Base-by-base conservation (phyloP, 2,888 invertebrate species). In the Mylabris sibirica region DNA sequence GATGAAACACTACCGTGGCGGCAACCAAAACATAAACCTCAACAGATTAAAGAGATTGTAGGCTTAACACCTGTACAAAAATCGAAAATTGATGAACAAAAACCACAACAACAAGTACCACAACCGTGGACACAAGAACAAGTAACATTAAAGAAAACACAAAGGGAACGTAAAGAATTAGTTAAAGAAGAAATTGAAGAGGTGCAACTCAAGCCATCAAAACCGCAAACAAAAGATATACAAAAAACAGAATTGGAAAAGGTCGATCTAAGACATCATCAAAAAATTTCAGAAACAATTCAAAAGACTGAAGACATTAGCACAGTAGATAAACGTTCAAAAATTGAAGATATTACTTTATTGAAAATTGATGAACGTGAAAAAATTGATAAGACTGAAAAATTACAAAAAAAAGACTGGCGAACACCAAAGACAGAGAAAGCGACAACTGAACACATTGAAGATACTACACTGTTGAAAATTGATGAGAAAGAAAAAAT, bases 121-220 rank as follows among this genome's bases (percentile, higher is more conserved):
- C 30, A 30, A 30, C 30, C 30, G 30, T 90, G 90, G 90, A 93
- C 89, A 3, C 88, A 92, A 77, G 90, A 93, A 83, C 87, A 88
- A 73, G 86, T 90, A 17, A 85, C 82, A 53, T 79, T 90, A 30
- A 90, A 89, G 75, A 86, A 85, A 76, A 82, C 84, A 0, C 85
- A 69, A 79, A 79, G 75, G 75, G 82, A 84, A 62, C 81, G 74
- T 63, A 86, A 85, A 76, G 83, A 84, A 71, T 75, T 84, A 22
- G 77, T 76, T 2, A 85, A 83, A 68, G 86, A 87, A 75, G 81
- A 76, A 63, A 53, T 85, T 6, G 86, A 87, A 74, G 79, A 82
- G 59, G 87, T 90, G 14, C 86, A 87, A 76, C 79, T 90, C 14
- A 73, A 89, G 75, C 90, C 90, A 2, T 86, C 90, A 0, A 90